Evolutionary conservation across 2,113 vertebrate genomes (phyloP).

Genomic region (Cinclus mexicanus): DNA sequence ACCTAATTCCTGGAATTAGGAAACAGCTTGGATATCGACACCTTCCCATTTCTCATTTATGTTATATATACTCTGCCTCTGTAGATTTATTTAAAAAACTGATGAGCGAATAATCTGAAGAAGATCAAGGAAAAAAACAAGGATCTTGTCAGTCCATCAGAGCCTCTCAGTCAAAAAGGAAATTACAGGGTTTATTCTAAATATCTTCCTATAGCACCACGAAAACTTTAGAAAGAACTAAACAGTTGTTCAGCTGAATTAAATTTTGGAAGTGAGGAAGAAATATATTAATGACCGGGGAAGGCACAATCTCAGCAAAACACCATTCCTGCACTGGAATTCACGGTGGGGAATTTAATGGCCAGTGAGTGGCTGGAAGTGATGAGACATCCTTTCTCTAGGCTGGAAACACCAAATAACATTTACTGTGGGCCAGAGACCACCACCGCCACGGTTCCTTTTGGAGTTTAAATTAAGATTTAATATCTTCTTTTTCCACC

Average conservation of each 20-base stretch:
- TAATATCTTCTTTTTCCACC: accelerated
- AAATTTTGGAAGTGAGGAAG: background rate
- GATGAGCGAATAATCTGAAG: background rate
- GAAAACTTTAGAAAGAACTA: background rate
- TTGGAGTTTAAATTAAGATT: background rate
- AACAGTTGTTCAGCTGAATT: background rate
- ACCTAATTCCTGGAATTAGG: background rate
- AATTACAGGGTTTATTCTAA: background rate
- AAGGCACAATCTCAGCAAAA: background rate
- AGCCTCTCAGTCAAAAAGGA: background rate
- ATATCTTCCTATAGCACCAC: background rate
- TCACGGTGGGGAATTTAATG: background rate
- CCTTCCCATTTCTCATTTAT: background rate
- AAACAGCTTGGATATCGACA: background rate
- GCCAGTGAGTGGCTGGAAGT: background rate
- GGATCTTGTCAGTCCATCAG: background rate
- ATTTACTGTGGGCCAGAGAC: background rate
- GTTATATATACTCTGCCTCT: background rate
- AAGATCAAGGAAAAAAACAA: background rate
- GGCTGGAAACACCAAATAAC: background rate
- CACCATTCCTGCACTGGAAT: background rate
- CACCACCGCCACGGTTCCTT: accelerated
- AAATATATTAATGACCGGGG: background rate
- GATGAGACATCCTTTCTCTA: background rate
- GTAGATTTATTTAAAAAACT: background rate